Percentiles rank a stretch among this genome's conserved stretches.
Conservation (phyloP, 2,888 invertebrate genomes). For the Schrankia costaestrigalis region DNA sequence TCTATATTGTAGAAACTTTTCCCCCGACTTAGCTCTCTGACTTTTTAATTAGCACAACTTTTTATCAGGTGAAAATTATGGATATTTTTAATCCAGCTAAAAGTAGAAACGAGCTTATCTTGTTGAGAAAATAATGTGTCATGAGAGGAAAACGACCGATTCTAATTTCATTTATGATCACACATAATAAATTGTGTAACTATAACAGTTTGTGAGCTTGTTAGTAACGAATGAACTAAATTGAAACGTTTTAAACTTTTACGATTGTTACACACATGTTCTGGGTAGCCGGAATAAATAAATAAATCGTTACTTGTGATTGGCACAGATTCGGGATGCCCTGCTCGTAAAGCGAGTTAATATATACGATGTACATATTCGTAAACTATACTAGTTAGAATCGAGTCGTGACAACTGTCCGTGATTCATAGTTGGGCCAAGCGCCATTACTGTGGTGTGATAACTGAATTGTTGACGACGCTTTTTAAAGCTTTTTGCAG, state of each 20-base stretch:
- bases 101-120: slow-evolving; percentile 10
- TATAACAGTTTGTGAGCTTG: no score
- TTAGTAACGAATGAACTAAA: not conserved
- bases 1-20: slow-evolving; percentile 12
- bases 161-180: slow-evolving; percentile 2
- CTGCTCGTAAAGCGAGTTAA: slow-evolving; percentile 1
- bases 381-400: slow-evolving; percentile 19
- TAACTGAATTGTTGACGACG: slow-evolving; percentile 70
- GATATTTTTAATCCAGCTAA: slow-evolving; percentile 9
- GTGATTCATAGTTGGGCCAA: slow-evolving; percentile 42
- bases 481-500: slow-evolving; percentile 76
- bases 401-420: slow-evolving; percentile 24
- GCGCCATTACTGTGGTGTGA: slow-evolving; percentile 36
- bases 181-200: slow-evolving; percentile 2
- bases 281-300: slow-evolving; percentile 3
- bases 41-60: slow-evolving; percentile 17
- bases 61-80: slow-evolving; percentile 10
- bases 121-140: slow-evolving; percentile 7
- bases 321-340: slow-evolving; percentile 1
- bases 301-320: slow-evolving; percentile 2
- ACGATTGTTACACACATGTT: not conserved
- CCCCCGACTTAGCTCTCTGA: slow-evolving; percentile 5
- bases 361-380: slow-evolving; percentile 3
- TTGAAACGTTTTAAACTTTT: slow-evolving; percentile 3
- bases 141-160: slow-evolving; percentile 4